A percentile compares a stretch with the other conserved stretches of the same genome.
These are phyloP conservation scores for Drosophila oshimai DNA, from an alignment of 1,140 invertebrate species.

Conservation along the genomic window DNA sequence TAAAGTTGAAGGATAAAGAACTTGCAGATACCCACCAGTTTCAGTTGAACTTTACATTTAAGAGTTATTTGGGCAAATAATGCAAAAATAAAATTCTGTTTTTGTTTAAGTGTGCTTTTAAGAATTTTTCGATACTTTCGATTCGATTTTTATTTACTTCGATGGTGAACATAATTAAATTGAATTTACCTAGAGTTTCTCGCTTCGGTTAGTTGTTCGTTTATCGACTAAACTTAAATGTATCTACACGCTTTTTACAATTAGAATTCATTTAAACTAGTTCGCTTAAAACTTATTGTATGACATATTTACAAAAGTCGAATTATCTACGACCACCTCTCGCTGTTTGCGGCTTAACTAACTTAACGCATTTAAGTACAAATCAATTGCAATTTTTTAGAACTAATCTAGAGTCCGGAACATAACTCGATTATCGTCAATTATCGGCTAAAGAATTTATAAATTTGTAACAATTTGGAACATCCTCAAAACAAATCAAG, in stretches of 20 bases:
- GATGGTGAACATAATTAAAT: conserved; percentile 69
- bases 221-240: conserved; percentile 70
- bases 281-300: conserved; percentile 77
- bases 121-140: conserved; percentile 51
- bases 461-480: conserved; percentile 57
- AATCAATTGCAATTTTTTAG: conserved; percentile 59
- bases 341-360: conserved; percentile 38
- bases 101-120: conserved; percentile 42
- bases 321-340: conserved; percentile 41
- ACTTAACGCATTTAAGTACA: conserved; percentile 73
- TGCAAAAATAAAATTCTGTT: conserved; percentile 33
- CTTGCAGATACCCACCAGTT: conserved; percentile 71
- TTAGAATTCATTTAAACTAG: conserved; percentile 71
- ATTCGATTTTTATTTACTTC: conserved; percentile 50
- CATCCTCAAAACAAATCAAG: conserved; percentile 52
- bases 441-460: conserved; percentile 56
- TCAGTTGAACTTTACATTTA: conserved; percentile 22
- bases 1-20: conserved; percentile 30
- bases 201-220: conserved; percentile 39
- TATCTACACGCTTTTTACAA: conserved; percentile 72
- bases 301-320: conserved; percentile 72
- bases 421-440: conserved; percentile 45
- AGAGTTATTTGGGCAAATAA: conserved; percentile 14
- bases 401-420: conserved; percentile 57
- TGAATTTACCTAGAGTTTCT: conserved; percentile 65